Evolutionary conservation across 1,140 invertebrate species (phyloP), one percentile per base, ranked within the genome.

Genomic region (Lanistes nyassanus): DNA sequence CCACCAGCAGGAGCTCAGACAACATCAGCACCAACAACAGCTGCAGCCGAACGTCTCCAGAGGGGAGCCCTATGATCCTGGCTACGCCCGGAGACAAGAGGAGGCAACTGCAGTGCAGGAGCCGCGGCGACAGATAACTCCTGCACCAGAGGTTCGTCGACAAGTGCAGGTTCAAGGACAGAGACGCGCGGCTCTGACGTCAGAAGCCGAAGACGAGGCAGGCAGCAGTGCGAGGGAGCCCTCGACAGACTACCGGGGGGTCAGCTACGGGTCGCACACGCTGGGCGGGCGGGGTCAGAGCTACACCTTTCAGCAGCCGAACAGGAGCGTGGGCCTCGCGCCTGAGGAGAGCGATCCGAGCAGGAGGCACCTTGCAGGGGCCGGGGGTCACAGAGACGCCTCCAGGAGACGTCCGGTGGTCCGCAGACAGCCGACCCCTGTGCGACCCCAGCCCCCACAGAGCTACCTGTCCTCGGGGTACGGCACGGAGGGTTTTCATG

Each of bases 241-340:
- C 7, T 37, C 34, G 21, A 58, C n/a, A 5, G 36, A 73, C 47
- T 77, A 77, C 66, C 56, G 60, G 3, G 69, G 69, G 21, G 21
- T 56, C 13, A 72, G 67, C 34, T 78, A 78, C 62, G 77, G 77
- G 6, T 75, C 67, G 16, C 77, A 78, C 62, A 78, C 77, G 9
- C 62, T 78, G 7, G 77, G 77, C 0, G 77, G 77, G 3, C 29
- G 77, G 13, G 77, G 77, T 5, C 65, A 55, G 77, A 78, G 77
- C 69, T 78, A 78, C 60, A 75, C 77, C 13, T 56, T 51, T 53
- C 53, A 60, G 56, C 60, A 72, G 34, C n/a, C 29, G 37, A 34
- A 60, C 56, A 29, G 36, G 19, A 70, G 7, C 68, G 36, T 16
- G 19, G 42, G 42, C 5, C 19, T 16, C 19, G 42, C 42, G 19